A percentile compares a stretch with the other conserved stretches of the same genome.
phyloP scores from a whole-genome alignment of 2,888 invertebrate genomes.

The Lysandra bellargus region DNA sequence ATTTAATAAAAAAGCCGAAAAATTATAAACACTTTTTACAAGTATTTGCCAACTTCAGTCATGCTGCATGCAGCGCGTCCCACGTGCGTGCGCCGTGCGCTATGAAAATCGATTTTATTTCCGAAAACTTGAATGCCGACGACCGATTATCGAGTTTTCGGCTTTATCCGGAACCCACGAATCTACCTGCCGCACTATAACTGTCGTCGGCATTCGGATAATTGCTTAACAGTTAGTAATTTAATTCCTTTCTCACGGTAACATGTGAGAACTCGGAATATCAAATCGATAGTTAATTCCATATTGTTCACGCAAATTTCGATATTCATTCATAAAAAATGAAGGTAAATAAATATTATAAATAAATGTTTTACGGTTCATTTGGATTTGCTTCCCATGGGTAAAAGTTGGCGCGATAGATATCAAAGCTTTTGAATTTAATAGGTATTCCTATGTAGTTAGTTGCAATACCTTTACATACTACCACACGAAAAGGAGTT shows the following conservation, averaged over 20 bases:
- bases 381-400: constrained; percentile 23
- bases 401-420: background rate
- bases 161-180: constrained; percentile 64
- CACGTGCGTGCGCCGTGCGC: constrained; percentile 77
- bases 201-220: constrained; percentile 70
- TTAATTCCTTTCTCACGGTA: constrained; percentile 71
- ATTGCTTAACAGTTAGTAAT: constrained; percentile 72
- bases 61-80: constrained; percentile 48
- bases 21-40: background rate
- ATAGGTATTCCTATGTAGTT: background rate
- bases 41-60: constrained; percentile 17
- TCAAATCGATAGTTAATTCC: constrained; percentile 55
- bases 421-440: background rate
- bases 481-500: no score
- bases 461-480: background rate
- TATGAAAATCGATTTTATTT: constrained; percentile 73
- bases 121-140: constrained; percentile 62
- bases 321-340: constrained; percentile 32
- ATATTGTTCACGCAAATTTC: constrained; percentile 61
- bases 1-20: background rate
- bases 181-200: constrained; percentile 69
- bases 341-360: constrained; percentile 19
- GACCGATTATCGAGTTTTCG: constrained; percentile 70
- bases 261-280: constrained; percentile 68
- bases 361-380: background rate